phyloP scores from a whole-genome alignment of 2,888 invertebrate species.

The Odiellus spinosus region DNA sequence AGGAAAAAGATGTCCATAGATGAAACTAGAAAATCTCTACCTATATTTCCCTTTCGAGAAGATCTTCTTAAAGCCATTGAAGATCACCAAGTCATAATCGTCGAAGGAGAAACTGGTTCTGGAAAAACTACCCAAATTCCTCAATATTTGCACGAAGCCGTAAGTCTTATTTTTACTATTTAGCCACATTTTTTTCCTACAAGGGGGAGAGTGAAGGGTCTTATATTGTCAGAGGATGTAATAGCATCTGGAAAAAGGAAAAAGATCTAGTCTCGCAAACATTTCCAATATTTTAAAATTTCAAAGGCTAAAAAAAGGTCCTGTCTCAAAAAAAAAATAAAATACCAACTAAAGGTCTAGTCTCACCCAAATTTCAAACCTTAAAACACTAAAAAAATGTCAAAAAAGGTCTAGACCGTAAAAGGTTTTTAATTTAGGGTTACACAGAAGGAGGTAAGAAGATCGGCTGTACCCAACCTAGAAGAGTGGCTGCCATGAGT shows the following conservation, averaged over 20 bases:
- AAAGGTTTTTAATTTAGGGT: conserved; percentile 23
- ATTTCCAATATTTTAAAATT: no score
- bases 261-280: no score
- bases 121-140: conserved; percentile 43
- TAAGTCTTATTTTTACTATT: conserved; percentile 23
- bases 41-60: conserved; percentile 80
- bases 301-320: no score
- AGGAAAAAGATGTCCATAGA: conserved; percentile 62
- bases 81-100: conserved; percentile 60
- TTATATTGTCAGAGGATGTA: no score
- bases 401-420: no score
- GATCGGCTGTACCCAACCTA: conserved; percentile 92
- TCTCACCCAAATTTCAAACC: no score
- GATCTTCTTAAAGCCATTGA: conserved; percentile 79
- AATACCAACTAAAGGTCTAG: no score
- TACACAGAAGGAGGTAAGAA: conserved; percentile 47
- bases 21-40: conserved; percentile 80
- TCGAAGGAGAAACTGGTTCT: conserved; percentile 66
- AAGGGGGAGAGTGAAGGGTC: no score
- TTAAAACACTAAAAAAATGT: no score
- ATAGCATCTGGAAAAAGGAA: no score
- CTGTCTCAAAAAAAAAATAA: no score
- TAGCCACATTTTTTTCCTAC: no score
- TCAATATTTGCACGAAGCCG: conserved; percentile 39
- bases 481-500: conserved; percentile 99